Evolutionary conservation across 2,888 invertebrate species (phyloP), one percentile per base, ranked within the genome.

Genomic region (Patella ulyssiponensis): DNA sequence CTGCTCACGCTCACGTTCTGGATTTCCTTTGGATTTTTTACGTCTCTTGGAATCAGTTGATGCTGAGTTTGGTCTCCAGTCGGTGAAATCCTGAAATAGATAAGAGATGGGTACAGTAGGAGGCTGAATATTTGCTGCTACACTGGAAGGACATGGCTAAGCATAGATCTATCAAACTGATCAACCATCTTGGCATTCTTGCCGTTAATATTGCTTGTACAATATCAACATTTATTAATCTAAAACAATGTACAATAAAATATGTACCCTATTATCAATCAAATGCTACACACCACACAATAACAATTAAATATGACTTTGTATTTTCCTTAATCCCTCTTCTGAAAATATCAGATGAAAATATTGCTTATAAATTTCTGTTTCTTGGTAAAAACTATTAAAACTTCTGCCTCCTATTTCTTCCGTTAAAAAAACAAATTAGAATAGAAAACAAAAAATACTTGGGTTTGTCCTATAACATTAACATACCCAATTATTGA

Each of bases 401-500:
- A n/a, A n/a, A 20, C 17, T 20, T 64, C 3, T 20, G 3, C 20
- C 64, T 7, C 9, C 17, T 0, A 23, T 17, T 51, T 73, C 51
- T 17, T 4, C 23, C 5, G 51, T 17, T n/a, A 3, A 53, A 56
- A 73, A 15, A 58, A 3, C 15, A 23, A 23, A 17, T 56, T 17
- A 53, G 20, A 73, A 54, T 15, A 73, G 54, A 73, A 17, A 14
- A 11, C 33, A 33, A 33, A 33, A 33, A 33, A 5, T 33, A 33
- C 33, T 5, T 33, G 5, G 5, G 0, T 33, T 33, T 33, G 5
- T 33, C 5, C 0, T 44, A 9, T 1, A 20, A 23, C 2, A 54
- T 14, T 51, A 20, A 73, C n/a, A 76, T 82, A 90, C 90, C 89
- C 89, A 89, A 80, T 90, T 90, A 78, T 90, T 90, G 64, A 88